Evolutionary conservation across 1,140 invertebrate genomes (phyloP).

Genomic region (Apolygus lucorum): DNA sequence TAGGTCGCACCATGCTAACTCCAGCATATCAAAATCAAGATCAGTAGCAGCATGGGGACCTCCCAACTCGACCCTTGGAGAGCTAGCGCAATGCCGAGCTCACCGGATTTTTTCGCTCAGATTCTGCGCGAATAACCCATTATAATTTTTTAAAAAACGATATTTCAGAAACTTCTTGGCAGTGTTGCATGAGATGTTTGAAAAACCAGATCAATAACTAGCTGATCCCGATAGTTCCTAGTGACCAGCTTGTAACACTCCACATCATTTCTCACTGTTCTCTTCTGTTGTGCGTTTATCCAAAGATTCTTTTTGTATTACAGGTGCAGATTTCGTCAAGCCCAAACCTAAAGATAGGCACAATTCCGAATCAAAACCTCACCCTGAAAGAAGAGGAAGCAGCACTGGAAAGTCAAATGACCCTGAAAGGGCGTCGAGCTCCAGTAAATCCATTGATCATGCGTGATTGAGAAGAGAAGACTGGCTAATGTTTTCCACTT

Average conservation of each 20-base stretch:
- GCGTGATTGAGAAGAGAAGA: not conserved
- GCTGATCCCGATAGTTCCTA: not conserved
- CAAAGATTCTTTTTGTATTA: not conserved
- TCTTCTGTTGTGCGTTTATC: not conserved
- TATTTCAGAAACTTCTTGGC: not conserved
- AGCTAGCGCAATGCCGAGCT: too few relatives aligned
- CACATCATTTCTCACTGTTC: not conserved
- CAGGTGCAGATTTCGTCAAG: not conserved
- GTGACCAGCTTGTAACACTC: not conserved
- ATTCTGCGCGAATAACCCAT: too few relatives aligned
- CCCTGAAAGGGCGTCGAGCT: not conserved
- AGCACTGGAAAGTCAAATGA: not conserved
- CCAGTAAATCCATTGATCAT: not conserved
- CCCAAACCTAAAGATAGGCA: not conserved
- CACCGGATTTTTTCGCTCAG: too few relatives aligned
- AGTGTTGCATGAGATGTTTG: not conserved
- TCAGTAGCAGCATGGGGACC: too few relatives aligned
- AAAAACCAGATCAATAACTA: not conserved
- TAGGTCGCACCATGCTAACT: too few relatives aligned
- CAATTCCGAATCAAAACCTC: not conserved
- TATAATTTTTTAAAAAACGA: too few relatives aligned
- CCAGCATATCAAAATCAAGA: too few relatives aligned
- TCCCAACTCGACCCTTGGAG: too few relatives aligned
- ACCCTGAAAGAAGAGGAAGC: not conserved
- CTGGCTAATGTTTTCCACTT: not conserved